phyloP scores from a whole-genome alignment of 2,888 invertebrate genomes.

The Pteria penguin region DNA sequence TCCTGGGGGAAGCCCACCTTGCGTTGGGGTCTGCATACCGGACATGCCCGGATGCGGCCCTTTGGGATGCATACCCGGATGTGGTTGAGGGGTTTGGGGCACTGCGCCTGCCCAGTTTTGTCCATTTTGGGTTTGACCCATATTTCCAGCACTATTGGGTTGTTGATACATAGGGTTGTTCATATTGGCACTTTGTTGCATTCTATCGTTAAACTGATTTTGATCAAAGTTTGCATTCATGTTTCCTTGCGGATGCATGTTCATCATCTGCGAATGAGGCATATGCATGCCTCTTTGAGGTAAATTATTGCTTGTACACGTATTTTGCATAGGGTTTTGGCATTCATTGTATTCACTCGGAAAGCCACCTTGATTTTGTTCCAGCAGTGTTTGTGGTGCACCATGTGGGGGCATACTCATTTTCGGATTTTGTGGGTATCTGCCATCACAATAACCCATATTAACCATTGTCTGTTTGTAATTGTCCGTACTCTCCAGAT shows the following conservation, averaged over 20 bases:
- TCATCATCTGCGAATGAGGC: conserved; percentile 50
- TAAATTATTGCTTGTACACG: conserved; percentile 23
- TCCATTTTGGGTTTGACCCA: conserved; percentile 35
- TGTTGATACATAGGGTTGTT: conserved; percentile 39
- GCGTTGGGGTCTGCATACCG: conserved; percentile 55
- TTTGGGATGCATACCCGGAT: conserved; percentile 52
- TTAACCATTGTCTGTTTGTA: conserved; percentile 35
- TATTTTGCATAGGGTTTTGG: conserved; percentile 25
- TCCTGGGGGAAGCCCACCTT: conserved; percentile 50
- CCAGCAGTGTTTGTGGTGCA: conserved; percentile 40
- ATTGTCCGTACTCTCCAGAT: conserved; percentile 38
- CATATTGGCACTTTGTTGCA: conserved; percentile 41
- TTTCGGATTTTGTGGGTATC: conserved; percentile 49
- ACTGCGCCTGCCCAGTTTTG: conserved; percentile 51
- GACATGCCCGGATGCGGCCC: conserved; percentile 54
- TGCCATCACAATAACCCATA: conserved; percentile 43
- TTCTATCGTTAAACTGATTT: conserved; percentile 28
- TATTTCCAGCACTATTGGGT: conserved; percentile 37
- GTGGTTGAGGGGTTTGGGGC: conserved; percentile 57
- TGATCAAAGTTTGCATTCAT: conserved; percentile 31
- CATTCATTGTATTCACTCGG: conserved; percentile 11
- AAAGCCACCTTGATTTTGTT: conserved; percentile 44
- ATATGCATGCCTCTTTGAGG: conserved; percentile 50
- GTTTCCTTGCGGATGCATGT: conserved; percentile 25
- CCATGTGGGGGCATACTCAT: conserved; percentile 51